Evolutionary conservation across 2,113 vertebrate genomes (phyloP).

Genomic region (Pedionomus torquatus): DNA sequence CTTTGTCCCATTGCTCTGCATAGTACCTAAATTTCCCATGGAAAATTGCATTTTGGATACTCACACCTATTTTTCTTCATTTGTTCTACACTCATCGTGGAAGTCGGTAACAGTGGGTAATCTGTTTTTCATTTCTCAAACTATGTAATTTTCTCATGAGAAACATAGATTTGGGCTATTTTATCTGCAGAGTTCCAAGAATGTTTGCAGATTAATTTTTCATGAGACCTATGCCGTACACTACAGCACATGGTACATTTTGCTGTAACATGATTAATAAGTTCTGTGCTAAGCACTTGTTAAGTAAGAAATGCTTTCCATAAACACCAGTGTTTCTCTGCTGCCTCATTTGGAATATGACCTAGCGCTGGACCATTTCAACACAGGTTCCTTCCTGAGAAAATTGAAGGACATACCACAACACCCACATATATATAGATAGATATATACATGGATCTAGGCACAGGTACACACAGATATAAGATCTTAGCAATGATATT

Average conservation of each 20-base stretch:
- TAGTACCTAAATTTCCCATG: not conserved
- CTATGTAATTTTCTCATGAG: not conserved
- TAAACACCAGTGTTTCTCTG: not conserved
- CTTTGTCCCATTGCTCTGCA: not conserved
- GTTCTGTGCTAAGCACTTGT: not conserved
- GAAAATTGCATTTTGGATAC: not conserved
- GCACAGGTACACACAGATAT: not conserved
- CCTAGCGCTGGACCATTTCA: not conserved
- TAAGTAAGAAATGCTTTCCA: not conserved
- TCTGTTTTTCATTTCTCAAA: not conserved
- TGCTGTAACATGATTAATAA: not conserved
- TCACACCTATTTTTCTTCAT: not conserved
- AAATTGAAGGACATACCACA: not conserved
- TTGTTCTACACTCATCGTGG: not conserved
- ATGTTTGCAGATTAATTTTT: constrained; percentile 3
- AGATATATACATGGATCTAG: fast-evolving
- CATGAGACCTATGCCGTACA: not conserved
- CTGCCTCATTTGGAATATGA: not conserved
- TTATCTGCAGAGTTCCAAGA: not conserved
- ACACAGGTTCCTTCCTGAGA: not conserved
- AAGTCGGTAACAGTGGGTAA: not conserved
- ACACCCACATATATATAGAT: fast-evolving
- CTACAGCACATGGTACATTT: not conserved
- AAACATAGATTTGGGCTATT: not conserved
- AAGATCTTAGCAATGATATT: not conserved